Conservation (phyloP, 1,140 invertebrate species). For the Marisa cornuarietis region DNA sequence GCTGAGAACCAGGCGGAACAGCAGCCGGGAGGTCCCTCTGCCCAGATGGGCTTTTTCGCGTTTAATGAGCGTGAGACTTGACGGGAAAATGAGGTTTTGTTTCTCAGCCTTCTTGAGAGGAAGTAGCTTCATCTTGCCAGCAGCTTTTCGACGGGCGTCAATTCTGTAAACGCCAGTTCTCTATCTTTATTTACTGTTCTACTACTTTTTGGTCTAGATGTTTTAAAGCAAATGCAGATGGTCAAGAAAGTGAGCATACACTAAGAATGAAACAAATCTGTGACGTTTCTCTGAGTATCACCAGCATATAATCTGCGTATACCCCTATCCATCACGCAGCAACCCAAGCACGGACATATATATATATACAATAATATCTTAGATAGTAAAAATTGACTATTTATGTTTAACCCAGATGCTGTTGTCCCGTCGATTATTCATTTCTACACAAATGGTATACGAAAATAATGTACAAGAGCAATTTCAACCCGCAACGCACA, state of each 20-base stretch:
- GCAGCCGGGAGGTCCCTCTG: slow-evolving; percentile 40
- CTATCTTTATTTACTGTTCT: no score
- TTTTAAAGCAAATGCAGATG: no score
- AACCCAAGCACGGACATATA: no score
- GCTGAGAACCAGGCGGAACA: slow-evolving; percentile 41
- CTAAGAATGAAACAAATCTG: no score
- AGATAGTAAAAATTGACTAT: not conserved
- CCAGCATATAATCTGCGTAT: no score
- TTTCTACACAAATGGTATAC: not conserved
- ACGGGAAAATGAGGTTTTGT: slow-evolving; percentile 34
- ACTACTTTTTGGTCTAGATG: no score
- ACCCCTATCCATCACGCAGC: no score
- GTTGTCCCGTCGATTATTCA: not conserved
- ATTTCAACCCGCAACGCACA: no score
- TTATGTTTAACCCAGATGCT: no score
- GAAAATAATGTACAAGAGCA: not conserved
- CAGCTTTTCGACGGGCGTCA: slow-evolving; percentile 50
- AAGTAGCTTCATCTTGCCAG: slow-evolving; percentile 45
- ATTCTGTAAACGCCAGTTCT: slow-evolving; percentile 38
- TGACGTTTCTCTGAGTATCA: no score
- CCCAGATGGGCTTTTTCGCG: slow-evolving; percentile 23
- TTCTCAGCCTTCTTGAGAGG: slow-evolving; percentile 58
- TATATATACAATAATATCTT: no score
- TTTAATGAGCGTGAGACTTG: slow-evolving; percentile 36
- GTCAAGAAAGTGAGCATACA: no score